Base-by-base conservation (phyloP, 1,140 invertebrate genomes). In the Leptinotarsa defecta region DNA sequence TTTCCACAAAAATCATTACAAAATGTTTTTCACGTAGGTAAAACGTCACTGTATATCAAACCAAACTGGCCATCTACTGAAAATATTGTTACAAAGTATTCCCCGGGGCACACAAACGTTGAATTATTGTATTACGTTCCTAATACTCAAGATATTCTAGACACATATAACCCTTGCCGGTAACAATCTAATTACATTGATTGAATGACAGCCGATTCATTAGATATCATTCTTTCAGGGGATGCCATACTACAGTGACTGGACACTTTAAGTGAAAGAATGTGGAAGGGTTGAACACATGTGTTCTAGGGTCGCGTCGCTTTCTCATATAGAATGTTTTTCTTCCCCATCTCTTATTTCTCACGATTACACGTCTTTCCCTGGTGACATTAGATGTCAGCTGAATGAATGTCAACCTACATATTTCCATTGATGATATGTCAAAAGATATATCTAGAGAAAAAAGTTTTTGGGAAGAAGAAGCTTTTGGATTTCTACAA, bases 161-260 rank as follows among this genome's bases (percentile, higher is more conserved):
- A 81, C 82, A 83, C 82, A 43, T 43, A 83, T 82, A 84, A 85
- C 83, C 82, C 84, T 85, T 85, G 78, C 68, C 71, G 68, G 77
- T 77, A 84, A 83, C 84, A 85, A 85, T 85, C 83, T 84, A 84
- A 84, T 85, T 84, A 85, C 83, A 84, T 84, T 85, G 84, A 85
- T 85, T 85, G 84, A 85, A 84, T 85, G 84, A 84, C 84, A 84
- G 84, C 76, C 83, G 82, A 84, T 85, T 85, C 84, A 85, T 85
- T 85, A 84, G 82, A 77, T 83, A 83, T 85, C 84, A 85, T 83
- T 83, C 79, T 81, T 43, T 80, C 61, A 73, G 76, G 76, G 81
- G 76, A 76, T 78, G 67, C 65, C 73, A 70, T 77, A 74, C 72
- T 67, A 24, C 52, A 76, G 73, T 74, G 70, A 77, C 76, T 74